Conservation (phyloP, 1,140 invertebrate species). For the Aethina tumida region DNA sequence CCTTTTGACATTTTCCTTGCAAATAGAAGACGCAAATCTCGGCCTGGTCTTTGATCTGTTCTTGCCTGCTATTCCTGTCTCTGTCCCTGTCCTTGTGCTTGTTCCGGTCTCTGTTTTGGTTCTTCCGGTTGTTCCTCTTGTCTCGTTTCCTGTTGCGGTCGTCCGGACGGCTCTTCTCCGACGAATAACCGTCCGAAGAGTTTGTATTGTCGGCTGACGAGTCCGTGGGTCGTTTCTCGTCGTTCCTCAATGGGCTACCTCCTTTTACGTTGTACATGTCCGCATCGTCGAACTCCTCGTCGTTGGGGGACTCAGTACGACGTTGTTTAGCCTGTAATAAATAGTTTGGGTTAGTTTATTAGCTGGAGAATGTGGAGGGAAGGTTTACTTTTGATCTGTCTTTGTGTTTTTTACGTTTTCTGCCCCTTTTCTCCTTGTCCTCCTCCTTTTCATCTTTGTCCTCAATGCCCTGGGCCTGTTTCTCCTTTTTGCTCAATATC, state of each 20-base stretch:
- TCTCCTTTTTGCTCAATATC: slow-evolving; percentile 43
- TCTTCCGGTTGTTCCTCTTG: slow-evolving; percentile 18
- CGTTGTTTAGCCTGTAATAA: slow-evolving; percentile 37
- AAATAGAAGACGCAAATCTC: slow-evolving; percentile 72
- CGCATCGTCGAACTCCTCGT: slow-evolving; percentile 59
- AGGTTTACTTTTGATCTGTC: slow-evolving; percentile 11
- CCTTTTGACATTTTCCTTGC: slow-evolving; percentile 81
- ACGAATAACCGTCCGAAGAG: slow-evolving; percentile 24
- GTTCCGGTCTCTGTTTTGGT: slow-evolving; percentile 15
- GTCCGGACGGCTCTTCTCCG: slow-evolving; percentile 18
- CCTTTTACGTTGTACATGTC: slow-evolving; percentile 70
- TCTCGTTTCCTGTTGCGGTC: slow-evolving; percentile 20
- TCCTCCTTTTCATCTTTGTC: slow-evolving; percentile 34
- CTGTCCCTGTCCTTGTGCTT: slow-evolving; percentile 18
- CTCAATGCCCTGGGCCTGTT: slow-evolving; percentile 28
- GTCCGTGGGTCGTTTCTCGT: slow-evolving; percentile 7
- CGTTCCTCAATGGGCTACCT: slow-evolving; percentile 53
- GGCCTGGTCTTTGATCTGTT: slow-evolving; percentile 47
- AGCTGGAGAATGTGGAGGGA: too few relatives aligned
- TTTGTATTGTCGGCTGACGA: slow-evolving; percentile 24
- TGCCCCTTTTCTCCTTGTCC: slow-evolving; percentile 35
- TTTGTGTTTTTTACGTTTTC: slow-evolving; percentile 27
- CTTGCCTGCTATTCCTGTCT: slow-evolving; percentile 16
- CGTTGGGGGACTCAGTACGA: slow-evolving; percentile 32
- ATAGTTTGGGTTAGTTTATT: too few relatives aligned